Conservation (phyloP, 2,888 invertebrate genomes). For the Noctuana brunneofusca region DNA sequence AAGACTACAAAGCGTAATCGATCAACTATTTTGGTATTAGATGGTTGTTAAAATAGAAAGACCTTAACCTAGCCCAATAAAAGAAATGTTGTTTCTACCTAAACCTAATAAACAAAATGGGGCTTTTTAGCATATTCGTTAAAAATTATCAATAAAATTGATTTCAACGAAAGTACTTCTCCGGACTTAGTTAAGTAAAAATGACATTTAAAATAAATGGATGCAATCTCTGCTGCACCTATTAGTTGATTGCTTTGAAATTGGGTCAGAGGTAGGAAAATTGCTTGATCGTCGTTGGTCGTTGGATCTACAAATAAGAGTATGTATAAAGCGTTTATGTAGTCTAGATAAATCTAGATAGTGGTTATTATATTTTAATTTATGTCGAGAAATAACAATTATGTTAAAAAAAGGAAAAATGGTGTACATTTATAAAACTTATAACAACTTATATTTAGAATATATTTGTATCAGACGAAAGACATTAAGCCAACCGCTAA, state of each 20-base stretch:
- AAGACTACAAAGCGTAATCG: background rate
- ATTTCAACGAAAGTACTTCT: background rate
- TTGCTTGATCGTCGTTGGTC: conserved; percentile 4
- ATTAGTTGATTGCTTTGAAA: conserved; percentile 29
- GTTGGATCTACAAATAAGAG: background rate
- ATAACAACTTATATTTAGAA: no score
- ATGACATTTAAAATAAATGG: background rate
- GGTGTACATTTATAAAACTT: no score
- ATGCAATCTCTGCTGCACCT: conserved; percentile 20
- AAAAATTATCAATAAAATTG: background rate
- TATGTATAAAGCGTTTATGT: background rate
- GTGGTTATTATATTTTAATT: no score
- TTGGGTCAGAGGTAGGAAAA: conserved; percentile 28
- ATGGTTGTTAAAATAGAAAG: background rate
- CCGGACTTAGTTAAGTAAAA: background rate
- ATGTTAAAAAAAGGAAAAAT: no score
- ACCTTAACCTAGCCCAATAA: conserved; percentile 7
- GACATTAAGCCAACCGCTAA: no score
- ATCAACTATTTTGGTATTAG: background rate
- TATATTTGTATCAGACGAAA: no score
- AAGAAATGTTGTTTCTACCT: background rate
- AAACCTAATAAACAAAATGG: background rate
- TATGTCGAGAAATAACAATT: no score
- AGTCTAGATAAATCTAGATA: background rate
- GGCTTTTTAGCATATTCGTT: background rate